phyloP scores from a whole-genome alignment of 2,113 vertebrate species.

The Pluvialis apricaria region DNA sequence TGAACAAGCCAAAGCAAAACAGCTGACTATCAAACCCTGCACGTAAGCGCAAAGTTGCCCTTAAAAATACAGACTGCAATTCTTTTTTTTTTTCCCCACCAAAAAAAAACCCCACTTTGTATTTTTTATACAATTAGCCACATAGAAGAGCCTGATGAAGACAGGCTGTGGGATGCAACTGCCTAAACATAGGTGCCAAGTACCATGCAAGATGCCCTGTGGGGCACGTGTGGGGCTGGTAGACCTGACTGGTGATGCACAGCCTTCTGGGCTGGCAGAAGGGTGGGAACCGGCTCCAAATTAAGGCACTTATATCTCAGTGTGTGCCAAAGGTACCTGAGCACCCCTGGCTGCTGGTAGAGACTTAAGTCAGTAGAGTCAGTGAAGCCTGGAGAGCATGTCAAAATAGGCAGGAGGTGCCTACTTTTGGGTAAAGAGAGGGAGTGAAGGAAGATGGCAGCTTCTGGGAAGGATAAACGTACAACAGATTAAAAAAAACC shows the following conservation, averaged over 20 bases:
- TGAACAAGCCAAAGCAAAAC: background rate
- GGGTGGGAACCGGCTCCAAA: background rate
- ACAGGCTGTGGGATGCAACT: background rate
- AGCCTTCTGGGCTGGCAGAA: background rate
- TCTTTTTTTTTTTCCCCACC: background rate
- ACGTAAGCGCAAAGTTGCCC: background rate
- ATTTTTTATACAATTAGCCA: background rate
- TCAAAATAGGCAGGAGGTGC: background rate
- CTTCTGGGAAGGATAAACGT: background rate
- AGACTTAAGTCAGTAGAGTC: background rate
- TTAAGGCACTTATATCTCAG: background rate
- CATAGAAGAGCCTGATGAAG: background rate
- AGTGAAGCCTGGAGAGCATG: background rate
- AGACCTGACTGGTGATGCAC: background rate
- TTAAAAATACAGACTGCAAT: background rate
- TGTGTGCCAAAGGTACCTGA: background rate
- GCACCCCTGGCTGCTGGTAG: background rate
- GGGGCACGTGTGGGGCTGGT: background rate
- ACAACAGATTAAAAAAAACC: background rate
- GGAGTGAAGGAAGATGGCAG: background rate
- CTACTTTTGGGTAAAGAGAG: background rate
- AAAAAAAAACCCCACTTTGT: background rate
- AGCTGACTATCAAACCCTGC: slow-evolving; percentile 6
- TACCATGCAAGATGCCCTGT: background rate
- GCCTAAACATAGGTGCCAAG: background rate